These are phyloP conservation scores for Anguilla rostrata DNA, from an alignment of 2,113 vertebrate species.

Conservation along the genomic window DNA sequence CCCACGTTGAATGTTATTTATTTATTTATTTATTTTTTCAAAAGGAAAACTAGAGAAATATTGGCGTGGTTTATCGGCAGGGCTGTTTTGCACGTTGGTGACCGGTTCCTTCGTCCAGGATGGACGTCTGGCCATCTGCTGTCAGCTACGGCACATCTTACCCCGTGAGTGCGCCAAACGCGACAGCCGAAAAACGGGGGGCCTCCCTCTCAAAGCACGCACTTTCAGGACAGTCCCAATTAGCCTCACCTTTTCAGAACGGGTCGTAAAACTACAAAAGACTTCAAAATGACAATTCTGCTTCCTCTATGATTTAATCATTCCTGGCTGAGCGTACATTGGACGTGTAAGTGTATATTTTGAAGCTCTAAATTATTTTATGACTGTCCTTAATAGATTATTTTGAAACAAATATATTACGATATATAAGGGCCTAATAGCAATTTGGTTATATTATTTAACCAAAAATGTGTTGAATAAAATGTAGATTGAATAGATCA, in stretches of 20 bases:
- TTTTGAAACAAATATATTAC: too few species aligned
- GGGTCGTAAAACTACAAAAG: background rate
- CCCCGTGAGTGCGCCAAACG: conserved; percentile 36
- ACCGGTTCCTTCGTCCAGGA: conserved; percentile 64
- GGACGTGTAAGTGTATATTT: background rate
- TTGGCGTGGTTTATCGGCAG: conserved; percentile 39
- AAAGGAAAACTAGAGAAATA: conserved; percentile 25
- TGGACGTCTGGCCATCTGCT: conserved; percentile 61
- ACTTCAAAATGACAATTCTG: background rate
- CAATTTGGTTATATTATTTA: too few species aligned
- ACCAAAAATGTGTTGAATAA: too few species aligned
- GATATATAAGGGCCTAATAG: too few species aligned
- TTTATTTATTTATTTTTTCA: conserved; percentile 10
- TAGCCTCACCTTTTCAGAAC: background rate
- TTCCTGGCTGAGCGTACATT: background rate
- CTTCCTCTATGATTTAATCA: too few species aligned
- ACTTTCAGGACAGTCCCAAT: background rate
- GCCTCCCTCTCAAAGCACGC: conserved; percentile 34
- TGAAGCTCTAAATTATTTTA: background rate
- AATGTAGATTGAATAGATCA: too few species aligned
- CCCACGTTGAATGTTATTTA: too few species aligned
- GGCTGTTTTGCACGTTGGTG: conserved; percentile 51
- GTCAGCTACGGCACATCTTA: conserved; percentile 57
- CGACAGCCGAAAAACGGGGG: conserved; percentile 24
- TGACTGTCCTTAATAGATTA: too few species aligned